phyloP scores from a whole-genome alignment of 2,888 invertebrate genomes.

The Glaucopsyche alexis region DNA sequence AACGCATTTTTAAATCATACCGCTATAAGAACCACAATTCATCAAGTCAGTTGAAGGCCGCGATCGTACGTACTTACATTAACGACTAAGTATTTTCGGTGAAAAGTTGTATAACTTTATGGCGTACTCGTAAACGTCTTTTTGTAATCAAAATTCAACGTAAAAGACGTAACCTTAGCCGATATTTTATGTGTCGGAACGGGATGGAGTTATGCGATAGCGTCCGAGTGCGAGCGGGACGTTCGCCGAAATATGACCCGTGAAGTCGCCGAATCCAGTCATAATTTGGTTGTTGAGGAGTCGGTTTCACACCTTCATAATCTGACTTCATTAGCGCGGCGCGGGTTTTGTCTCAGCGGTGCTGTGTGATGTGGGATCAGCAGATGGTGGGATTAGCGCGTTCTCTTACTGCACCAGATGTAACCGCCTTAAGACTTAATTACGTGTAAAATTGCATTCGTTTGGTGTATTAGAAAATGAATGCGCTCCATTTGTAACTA shows the following conservation, averaged over 20 bases:
- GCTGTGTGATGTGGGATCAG: conserved; percentile 64
- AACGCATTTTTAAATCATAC: too few relatives aligned
- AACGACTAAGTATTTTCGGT: conserved; percentile 26
- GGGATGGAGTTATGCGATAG: conserved; percentile 59
- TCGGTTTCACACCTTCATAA: conserved; percentile 80
- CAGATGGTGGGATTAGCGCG: conserved; percentile 76
- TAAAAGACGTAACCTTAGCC: conserved; percentile 22
- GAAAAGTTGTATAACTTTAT: conserved; percentile 29
- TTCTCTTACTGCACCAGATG: conserved; percentile 52
- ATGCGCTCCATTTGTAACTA: conserved; percentile 12
- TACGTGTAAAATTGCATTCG: conserved; percentile 26
- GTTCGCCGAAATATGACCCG: conserved; percentile 72
- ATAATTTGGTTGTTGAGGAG: conserved; percentile 76
- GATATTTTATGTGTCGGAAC: conserved; percentile 41
- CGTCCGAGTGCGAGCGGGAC: conserved; percentile 56
- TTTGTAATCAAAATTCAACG: conserved; percentile 28
- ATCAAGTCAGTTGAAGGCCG: not conserved
- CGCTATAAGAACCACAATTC: not conserved
- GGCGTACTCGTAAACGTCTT: conserved; percentile 28
- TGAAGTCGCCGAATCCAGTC: conserved; percentile 65
- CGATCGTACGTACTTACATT: not conserved
- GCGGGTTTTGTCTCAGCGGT: conserved; percentile 76
- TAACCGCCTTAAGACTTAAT: conserved; percentile 32
- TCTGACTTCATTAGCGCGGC: conserved; percentile 76
- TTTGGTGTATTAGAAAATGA: conserved; percentile 32